These are phyloP conservation scores for Rhodinocichla rosea DNA, from an alignment of 2,113 vertebrate species.

Conservation along the genomic window DNA sequence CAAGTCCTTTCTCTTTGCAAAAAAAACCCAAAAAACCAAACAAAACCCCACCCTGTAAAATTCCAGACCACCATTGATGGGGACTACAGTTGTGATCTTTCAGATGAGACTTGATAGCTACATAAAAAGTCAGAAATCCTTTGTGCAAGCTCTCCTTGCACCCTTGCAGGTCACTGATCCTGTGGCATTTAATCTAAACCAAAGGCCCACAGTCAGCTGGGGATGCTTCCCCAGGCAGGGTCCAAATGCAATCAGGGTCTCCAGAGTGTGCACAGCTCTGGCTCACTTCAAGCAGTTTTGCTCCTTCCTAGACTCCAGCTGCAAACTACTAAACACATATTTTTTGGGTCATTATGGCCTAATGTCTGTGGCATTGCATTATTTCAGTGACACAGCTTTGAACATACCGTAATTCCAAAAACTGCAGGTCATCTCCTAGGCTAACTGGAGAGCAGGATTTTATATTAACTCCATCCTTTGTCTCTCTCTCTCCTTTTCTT, in stretches of 20 bases:
- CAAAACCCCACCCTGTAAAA: background rate
- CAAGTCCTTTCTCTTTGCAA: background rate
- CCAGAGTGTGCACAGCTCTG: constrained; percentile 68
- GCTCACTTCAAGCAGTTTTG: constrained; percentile 71
- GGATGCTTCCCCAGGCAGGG: constrained; percentile 6
- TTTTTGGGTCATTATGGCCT: constrained; percentile 79
- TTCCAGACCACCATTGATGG: accelerated
- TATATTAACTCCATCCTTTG: constrained; percentile 53
- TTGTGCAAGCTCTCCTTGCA: background rate
- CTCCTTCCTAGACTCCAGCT: constrained; percentile 72
- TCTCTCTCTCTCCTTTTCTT: background rate
- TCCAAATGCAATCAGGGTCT: constrained; percentile 41
- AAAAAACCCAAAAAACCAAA: no score
- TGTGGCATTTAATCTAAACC: constrained; percentile 8
- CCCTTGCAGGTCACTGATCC: background rate
- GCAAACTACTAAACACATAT: constrained; percentile 80
- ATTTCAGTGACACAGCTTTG: constrained; percentile 78
- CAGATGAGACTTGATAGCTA: background rate
- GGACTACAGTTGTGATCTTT: background rate
- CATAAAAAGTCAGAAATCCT: background rate
- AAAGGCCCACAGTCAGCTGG: constrained; percentile 2
- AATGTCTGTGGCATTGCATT: constrained; percentile 77
- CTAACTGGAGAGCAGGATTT: constrained; percentile 45
- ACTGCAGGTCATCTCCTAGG: constrained; percentile 66
- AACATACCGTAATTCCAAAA: constrained; percentile 74